Evolutionary conservation across 2,113 vertebrate genomes (phyloP), one percentile per base, ranked within the genome.

Genomic region (Hippocampus mohnikei): DNA sequence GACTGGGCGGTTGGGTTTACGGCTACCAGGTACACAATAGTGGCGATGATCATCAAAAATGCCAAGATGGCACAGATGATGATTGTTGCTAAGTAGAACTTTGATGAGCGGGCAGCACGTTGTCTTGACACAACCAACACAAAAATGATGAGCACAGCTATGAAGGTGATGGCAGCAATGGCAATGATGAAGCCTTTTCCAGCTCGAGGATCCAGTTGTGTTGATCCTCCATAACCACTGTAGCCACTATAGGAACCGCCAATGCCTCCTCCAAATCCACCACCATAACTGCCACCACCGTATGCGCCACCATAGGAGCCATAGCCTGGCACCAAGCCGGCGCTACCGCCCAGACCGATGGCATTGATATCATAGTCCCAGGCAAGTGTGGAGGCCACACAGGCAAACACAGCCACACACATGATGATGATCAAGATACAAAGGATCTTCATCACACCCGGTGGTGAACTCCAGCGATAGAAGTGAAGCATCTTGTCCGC

Each of bases 381-480:
- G 67, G 91, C 92, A 66, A 97, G 85, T 0, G 95, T 96, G 69
- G 95, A 95, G n/a, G 95, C 94, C 27, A 97, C 94, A 16, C 95
- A 96, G 62, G 94, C 95, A 81, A 97, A 96, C 68, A 96, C 67
- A 4, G 92, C 94, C 68, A 97, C 91, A 60, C 93, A 95, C 92
- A 96, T 89, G 76, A 97, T 90, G 40, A 96, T 91, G 72, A 96
- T 89, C 67, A 97, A 91, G 84, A 97, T 89, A 1, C 88, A 86
- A 59, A 97, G 59, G 42, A 97, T 96, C 88, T 95, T 95, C 85
- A 97, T 96, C 70, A 96, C 93, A n/a, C 95, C 95, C 0, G 95
- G 95, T 1, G 95, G 94, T 0, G 95, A 97, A 0, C 85, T 92
- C 95, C 95, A 97, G 71, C 84, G 91, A 81, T 96, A 96, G 79